Percentiles rank a stretch among this genome's conserved stretches.
These are phyloP conservation scores for Tenthredo distinguenda DNA, from an alignment of 2,888 invertebrate species.

Conservation along the genomic window DNA sequence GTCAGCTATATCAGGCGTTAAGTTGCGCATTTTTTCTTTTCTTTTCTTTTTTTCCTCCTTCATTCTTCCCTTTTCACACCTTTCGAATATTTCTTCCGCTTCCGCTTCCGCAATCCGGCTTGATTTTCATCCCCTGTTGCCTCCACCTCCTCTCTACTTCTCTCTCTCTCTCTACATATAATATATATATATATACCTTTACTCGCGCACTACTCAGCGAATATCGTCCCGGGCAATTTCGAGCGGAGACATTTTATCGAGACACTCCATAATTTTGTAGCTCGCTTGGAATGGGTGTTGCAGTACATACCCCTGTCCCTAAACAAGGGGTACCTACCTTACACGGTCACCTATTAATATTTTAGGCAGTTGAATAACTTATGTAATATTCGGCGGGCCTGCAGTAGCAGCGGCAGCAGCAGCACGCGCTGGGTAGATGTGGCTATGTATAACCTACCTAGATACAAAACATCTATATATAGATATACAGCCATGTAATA, in stretches of 20 bases:
- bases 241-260: conserved; percentile 35
- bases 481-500: neutral
- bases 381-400: conserved; percentile 46
- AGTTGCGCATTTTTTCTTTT: neutral
- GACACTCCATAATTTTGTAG: conserved; percentile 44
- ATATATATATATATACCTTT: neutral
- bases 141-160: neutral
- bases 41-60: neutral
- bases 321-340: neutral
- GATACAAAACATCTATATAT: neutral
- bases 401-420: neutral
- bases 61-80: neutral
- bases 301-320: neutral
- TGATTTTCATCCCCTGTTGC: neutral
- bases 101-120: neutral
- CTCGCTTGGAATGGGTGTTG: conserved; percentile 22
- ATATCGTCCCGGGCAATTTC: conserved; percentile 45
- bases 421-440: neutral
- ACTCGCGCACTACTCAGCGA: conserved; percentile 28
- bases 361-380: conserved; percentile 51
- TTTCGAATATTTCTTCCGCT: neutral
- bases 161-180: neutral
- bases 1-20: neutral
- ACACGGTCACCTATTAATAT: conserved; percentile 33
- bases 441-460: neutral